These are phyloP conservation scores for Macropis europaea DNA, from an alignment of 2,888 invertebrate species.

Conservation along the genomic window DNA sequence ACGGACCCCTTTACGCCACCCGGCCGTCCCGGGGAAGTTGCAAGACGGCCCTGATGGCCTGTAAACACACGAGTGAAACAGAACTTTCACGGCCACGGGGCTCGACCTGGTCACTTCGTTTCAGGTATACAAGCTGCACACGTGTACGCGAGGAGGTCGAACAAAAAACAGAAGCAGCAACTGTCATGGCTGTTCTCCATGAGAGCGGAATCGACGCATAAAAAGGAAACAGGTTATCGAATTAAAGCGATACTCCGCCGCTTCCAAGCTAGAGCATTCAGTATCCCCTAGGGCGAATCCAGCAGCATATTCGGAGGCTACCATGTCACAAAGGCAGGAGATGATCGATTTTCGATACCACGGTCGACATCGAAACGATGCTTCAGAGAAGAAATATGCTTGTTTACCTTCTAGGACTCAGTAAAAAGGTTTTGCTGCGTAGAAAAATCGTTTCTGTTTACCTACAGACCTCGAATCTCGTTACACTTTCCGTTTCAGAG, in stretches of 20 bases:
- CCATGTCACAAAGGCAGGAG: slow-evolving; percentile 12
- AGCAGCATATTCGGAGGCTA: slow-evolving; percentile 41
- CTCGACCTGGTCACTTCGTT: slow-evolving; percentile 72
- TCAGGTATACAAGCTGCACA: slow-evolving; percentile 11
- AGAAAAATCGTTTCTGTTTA: slow-evolving; percentile 26
- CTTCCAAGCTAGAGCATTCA: slow-evolving; percentile 64
- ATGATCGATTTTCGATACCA: neutral
- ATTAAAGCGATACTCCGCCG: slow-evolving; percentile 71
- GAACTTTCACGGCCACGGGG: slow-evolving; percentile 77
- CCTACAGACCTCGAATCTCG: neutral
- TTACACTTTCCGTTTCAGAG: slow-evolving; percentile 17
- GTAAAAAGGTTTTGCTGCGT: neutral
- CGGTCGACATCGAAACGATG: neutral
- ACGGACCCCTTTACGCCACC: slow-evolving; percentile 3
- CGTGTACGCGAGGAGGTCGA: slow-evolving; percentile 22
- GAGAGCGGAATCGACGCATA: slow-evolving; percentile 64
- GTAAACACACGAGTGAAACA: slow-evolving; percentile 62
- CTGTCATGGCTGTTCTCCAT: slow-evolving; percentile 42
- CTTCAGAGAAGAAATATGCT: neutral
- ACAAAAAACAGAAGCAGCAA: slow-evolving; percentile 47
- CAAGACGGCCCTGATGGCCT: slow-evolving; percentile 44
- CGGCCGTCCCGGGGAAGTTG: slow-evolving; percentile 24
- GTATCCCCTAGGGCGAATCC: slow-evolving; percentile 69
- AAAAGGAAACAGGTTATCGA: slow-evolving; percentile 77
- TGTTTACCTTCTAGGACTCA: slow-evolving; percentile 6